These are phyloP conservation scores for Rattus rattus DNA, from an alignment of 2,113 vertebrate species.

Conservation along the genomic window DNA sequence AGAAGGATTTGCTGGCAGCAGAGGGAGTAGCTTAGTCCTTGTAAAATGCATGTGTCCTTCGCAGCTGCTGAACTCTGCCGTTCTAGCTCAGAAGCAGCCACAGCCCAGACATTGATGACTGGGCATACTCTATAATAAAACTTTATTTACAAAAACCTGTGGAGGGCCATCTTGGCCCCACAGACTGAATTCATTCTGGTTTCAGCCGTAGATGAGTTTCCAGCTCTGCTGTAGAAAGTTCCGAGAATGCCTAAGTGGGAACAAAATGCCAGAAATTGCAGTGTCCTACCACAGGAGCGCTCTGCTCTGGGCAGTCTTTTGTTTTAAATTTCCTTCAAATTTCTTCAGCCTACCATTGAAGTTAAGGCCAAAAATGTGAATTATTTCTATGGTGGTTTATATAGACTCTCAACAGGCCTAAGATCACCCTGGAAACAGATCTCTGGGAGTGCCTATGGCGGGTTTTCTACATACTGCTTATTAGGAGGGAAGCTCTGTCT, in stretches of 20 bases:
- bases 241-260: not conserved
- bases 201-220: not conserved
- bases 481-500: not conserved
- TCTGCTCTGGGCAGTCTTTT: not conserved
- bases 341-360: not conserved
- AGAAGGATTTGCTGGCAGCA: not conserved
- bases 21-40: slow-evolving; percentile 5
- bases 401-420: not conserved
- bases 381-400: not conserved
- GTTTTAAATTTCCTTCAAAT: slow-evolving; percentile 1
- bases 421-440: not conserved
- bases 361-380: not conserved
- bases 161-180: not conserved
- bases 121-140: not conserved
- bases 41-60: not conserved
- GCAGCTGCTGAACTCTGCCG: not conserved
- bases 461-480: not conserved
- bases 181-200: not conserved
- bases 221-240: not conserved
- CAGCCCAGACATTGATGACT: not conserved
- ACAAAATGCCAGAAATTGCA: not conserved
- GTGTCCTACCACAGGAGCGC: not conserved
- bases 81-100: slow-evolving; percentile 15
- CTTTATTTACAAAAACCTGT: slow-evolving; percentile 24
- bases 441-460: not conserved